Conservation (phyloP, 2,797 vertebrate genomes). For the Myotis vivesi region DNA sequence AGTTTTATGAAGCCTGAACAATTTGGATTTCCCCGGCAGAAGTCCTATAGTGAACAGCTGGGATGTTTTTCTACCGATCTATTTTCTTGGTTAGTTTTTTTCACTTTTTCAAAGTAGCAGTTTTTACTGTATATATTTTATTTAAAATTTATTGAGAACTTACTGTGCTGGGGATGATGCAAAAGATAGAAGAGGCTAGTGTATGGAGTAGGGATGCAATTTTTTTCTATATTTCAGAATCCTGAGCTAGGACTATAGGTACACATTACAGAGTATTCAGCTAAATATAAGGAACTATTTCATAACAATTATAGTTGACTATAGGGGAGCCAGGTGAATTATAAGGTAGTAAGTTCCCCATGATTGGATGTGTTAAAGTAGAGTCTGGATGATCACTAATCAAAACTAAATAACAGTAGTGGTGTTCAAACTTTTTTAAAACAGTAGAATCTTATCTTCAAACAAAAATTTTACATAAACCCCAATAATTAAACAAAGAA, state of each 20-base stretch:
- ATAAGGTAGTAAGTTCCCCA: background rate
- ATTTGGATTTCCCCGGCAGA: background rate
- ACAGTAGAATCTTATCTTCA: background rate
- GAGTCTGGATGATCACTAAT: background rate
- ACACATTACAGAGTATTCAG: background rate
- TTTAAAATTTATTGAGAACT: background rate
- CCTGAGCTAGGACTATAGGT: background rate
- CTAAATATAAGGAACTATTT: background rate
- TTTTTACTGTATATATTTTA: background rate
- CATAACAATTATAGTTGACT: background rate
- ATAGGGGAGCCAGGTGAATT: background rate
- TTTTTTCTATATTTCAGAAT: background rate
- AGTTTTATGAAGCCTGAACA: background rate
- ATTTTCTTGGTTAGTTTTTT: slow-evolving; percentile 44
- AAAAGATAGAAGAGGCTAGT: background rate
- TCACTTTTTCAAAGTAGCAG: background rate
- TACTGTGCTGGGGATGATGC: background rate
- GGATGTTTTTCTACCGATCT: slow-evolving; percentile 18
- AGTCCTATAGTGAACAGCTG: background rate
- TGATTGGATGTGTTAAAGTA: background rate
- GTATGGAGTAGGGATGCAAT: background rate
- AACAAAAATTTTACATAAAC: background rate
- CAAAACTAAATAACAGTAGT: background rate
- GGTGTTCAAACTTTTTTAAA: background rate
- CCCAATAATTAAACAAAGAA: background rate